phyloP scores from a whole-genome alignment of 2,113 vertebrate genomes.

The Harpagus bidentatus region DNA sequence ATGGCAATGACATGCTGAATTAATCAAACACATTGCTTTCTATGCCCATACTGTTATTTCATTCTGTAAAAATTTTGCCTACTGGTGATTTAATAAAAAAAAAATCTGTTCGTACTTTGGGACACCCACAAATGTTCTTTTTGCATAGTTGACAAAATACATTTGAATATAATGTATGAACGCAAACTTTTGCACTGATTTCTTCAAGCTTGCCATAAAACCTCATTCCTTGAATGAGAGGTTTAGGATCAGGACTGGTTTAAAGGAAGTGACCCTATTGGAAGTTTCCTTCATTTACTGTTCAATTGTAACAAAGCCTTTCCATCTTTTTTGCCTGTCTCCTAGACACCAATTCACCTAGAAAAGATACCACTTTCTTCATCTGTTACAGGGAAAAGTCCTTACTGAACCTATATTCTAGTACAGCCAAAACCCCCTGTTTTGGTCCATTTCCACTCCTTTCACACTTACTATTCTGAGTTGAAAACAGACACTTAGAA shows the following conservation, averaged over 20 bases:
- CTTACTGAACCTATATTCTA: neutral
- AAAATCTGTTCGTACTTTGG: neutral
- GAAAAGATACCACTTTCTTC: neutral
- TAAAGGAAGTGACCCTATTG: neutral
- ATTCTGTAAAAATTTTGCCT: neutral
- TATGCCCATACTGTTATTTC: neutral
- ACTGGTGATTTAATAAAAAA: neutral
- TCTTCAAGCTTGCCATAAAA: neutral
- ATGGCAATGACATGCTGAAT: neutral
- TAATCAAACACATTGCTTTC: neutral
- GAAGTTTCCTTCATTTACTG: neutral
- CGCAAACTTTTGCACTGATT: fast-evolving
- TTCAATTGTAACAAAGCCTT: neutral
- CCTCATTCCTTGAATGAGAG: neutral
- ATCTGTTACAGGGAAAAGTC: neutral
- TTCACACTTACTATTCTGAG: neutral
- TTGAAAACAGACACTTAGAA: neutral
- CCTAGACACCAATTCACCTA: neutral
- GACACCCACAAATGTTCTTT: neutral
- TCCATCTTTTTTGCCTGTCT: neutral
- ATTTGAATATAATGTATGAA: neutral
- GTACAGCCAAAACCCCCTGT: fast-evolving
- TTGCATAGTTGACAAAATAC: neutral
- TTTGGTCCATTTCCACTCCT: neutral
- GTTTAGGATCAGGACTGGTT: neutral